Base-by-base conservation (phyloP, 2,113 vertebrate genomes). In the Genyomyrus donnyi region DNA sequence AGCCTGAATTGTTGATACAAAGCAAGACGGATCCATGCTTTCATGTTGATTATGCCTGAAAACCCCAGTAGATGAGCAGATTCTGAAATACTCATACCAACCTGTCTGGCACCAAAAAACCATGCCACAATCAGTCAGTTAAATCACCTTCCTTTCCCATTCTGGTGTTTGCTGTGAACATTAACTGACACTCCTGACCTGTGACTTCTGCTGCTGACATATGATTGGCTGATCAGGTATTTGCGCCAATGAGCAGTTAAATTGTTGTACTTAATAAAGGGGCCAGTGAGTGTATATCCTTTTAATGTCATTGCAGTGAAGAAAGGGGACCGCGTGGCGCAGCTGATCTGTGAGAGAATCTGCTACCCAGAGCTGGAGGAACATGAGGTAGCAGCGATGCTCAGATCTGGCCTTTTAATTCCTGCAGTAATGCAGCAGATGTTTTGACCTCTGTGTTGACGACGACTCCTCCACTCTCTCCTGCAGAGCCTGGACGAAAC, bases 301-400 rank as follows among this genome's bases (percentile, higher is more conserved):
- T 4, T 27, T 4, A 27, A 50, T 80, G 74, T 80, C 74, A 85
- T 46, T 85, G 3, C 50, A 99, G 98, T 99, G 88, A 99, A 98
- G 94, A 98, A 97, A 11, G 98, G 98, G 0, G 98, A 99, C 88
- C 94, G 98, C 86, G 96, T 99, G 90, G 98, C 98, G 85, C 98
- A 99, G 94, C 95, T 99, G 90, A 98, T 99, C 91, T 99, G 98
- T 95, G 98, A 99, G 94, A 96, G 92, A 19, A 98, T 99, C 94
- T 97, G 93, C 93, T 99, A 99, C 93, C 98, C 98, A 74, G 97
- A 98, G 27, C 95, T 99, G 80, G 94, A 96, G 91, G 97, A 99
- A 93, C 94, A 97, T 90, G 89, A 97, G 94, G 98, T 99, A 95
- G 13, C 15, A 35, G 13, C 0, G 35, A 80, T 80, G 27, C 11